A percentile compares a stretch with the other conserved stretches of the same genome.
Evolutionary conservation across 2,113 vertebrate genomes (phyloP).

Genomic region (Mastomys coucha): DNA sequence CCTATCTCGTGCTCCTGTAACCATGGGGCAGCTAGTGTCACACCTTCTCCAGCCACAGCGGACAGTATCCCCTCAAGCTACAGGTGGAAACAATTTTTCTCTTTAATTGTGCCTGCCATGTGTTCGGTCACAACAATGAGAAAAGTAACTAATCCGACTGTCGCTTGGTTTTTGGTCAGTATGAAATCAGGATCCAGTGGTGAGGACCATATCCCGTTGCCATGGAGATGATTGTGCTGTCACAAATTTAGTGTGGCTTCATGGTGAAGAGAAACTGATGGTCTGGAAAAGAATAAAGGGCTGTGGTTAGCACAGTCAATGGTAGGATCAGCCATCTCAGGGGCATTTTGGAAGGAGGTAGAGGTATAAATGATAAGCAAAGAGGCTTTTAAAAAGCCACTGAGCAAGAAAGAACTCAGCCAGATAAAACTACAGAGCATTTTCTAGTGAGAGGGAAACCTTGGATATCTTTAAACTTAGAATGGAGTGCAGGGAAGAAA

Average conservation of each 20-base stretch:
- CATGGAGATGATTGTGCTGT: constrained; percentile 75
- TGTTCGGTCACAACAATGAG: not conserved
- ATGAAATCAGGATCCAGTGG: constrained; percentile 48
- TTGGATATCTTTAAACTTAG: not conserved
- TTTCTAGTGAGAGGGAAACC: not conserved
- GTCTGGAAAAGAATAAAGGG: constrained; percentile 56
- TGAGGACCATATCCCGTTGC: constrained; percentile 70
- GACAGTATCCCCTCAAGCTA: not conserved
- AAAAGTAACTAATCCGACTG: not conserved
- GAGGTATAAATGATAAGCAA: constrained; percentile 51
- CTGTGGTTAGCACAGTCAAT: constrained; percentile 46
- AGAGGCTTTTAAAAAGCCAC: constrained; percentile 21
- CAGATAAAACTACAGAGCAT: constrained; percentile 26
- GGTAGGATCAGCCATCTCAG: constrained; percentile 20
- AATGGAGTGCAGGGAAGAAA: not conserved
- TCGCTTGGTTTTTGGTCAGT: constrained; percentile 52
- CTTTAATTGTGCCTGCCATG: not conserved
- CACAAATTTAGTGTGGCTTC: constrained; percentile 75
- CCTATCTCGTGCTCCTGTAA: not conserved
- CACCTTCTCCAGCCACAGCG: not conserved
- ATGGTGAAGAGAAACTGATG: constrained; percentile 67
- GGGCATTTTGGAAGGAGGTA: constrained; percentile 7
- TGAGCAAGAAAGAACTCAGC: constrained; percentile 8
- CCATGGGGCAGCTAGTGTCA: not conserved
- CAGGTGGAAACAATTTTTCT: not conserved